phyloP scores from a whole-genome alignment of 2,888 invertebrate species.

The Latheticus oryzae region DNA sequence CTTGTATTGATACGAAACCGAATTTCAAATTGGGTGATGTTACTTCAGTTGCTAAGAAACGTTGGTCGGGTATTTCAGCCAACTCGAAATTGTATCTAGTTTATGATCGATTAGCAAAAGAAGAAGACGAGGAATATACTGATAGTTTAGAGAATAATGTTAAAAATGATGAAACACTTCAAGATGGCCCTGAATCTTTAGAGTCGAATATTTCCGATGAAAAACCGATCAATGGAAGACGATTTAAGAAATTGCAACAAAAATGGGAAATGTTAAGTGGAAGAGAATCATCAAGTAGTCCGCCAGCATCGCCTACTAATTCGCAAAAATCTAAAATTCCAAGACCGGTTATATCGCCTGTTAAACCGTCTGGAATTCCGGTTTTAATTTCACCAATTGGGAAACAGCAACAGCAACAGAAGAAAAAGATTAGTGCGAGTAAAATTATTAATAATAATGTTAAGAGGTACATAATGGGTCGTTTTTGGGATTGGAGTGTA shows the following conservation, averaged over 20 bases:
- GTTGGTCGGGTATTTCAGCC: constrained; percentile 80
- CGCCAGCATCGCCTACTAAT: constrained; percentile 63
- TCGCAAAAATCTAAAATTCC: constrained; percentile 77
- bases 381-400: constrained; percentile 63
- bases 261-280: constrained; percentile 84
- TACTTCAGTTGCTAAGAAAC: constrained; percentile 68
- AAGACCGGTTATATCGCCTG: constrained; percentile 78
- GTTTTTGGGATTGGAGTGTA: neutral
- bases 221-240: constrained; percentile 70
- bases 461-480: constrained; percentile 1
- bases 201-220: constrained; percentile 62
- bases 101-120: constrained; percentile 75
- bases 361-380: constrained; percentile 71
- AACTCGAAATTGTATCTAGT: constrained; percentile 79
- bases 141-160: constrained; percentile 75
- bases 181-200: constrained; percentile 61
- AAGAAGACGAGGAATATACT: constrained; percentile 78
- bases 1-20: constrained; percentile 73
- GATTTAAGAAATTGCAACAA: constrained; percentile 80
- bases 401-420: constrained; percentile 30
- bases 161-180: constrained; percentile 44
- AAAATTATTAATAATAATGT: neutral
- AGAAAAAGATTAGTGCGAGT: constrained; percentile 18
- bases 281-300: constrained; percentile 63
- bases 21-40: constrained; percentile 64